A percentile compares a stretch with the other conserved stretches of the same genome.
phyloP scores from a whole-genome alignment of 2,113 vertebrate species.

The Prionailurus viverrinus region DNA sequence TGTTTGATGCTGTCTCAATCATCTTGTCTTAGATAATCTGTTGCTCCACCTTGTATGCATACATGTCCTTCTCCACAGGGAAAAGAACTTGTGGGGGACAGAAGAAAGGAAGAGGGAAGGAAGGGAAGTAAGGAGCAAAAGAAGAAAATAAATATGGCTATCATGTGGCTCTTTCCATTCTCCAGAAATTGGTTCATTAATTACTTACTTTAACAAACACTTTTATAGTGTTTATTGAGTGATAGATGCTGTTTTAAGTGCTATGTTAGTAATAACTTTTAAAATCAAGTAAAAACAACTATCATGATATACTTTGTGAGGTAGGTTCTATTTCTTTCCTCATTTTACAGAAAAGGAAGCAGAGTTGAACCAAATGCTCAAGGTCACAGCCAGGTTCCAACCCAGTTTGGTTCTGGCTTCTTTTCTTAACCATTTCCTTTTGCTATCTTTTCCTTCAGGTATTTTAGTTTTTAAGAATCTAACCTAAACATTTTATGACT shows the following conservation, averaged over 20 bases:
- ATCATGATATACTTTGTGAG: neutral
- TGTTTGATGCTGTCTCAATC: neutral
- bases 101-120: neutral
- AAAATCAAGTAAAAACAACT: neutral
- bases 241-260: neutral
- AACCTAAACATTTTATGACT: constrained; percentile 10
- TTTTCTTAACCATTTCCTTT: neutral
- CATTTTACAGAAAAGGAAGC: neutral
- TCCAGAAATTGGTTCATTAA: neutral
- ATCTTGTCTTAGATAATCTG: neutral
- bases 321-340: neutral
- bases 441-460: neutral
- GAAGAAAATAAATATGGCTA: neutral
- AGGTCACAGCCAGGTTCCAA: neutral
- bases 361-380: neutral
- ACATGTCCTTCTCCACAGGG: neutral
- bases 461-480: constrained; percentile 4
- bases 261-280: neutral
- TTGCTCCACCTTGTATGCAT: neutral
- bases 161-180: neutral
- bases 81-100: neutral
- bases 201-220: neutral
- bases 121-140: neutral
- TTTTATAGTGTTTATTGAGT: neutral
- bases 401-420: neutral